Evolutionary conservation across 2,797 vertebrate species (phyloP), one percentile per base, ranked within the genome.

Genomic region (Cirrhinus mrigala): DNA sequence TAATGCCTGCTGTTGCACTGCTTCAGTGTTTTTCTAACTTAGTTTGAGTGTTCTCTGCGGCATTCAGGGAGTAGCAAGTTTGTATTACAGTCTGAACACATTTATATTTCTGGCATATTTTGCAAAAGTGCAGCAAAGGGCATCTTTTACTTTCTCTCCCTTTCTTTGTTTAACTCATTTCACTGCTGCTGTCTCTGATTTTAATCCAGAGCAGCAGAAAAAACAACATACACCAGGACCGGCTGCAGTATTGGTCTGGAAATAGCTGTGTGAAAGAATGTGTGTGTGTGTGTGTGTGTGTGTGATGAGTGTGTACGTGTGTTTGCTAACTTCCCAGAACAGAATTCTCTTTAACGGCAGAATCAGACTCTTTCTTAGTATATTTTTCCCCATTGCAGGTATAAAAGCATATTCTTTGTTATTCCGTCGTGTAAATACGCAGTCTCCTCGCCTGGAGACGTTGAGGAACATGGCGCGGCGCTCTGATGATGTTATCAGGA

Each of bases 401-500:
- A 48, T 69, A 79, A 52, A 22, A 24, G 27, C 75, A n/a, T 89
- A 87, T 87, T 85, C 88, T 82, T 87, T 80, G 79, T 75, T 64
- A 71, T 86, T 86, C 88, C 73, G n/a, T 68, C 9, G 20, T 24
- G 15, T 64, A 62, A 27, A 56, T 9, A 54, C 58, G 29, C 70
- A 75, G 44, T 12, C 48, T 12, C 37, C 2, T 20, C 46, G 22
- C 15, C 68, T 81, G 20, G 27, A 46, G 58, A 87, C 83, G 86
- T 90, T 89, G 86, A 91, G 89, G 90, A 93, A 92, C 88, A 88
- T 40, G 87, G 90, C 84, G 89, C 88, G 76, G 91, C 88, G 33
- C 75, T 84, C 85, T 89, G 90, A 93, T 94, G 94, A 95, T 94
- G 93, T 92, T 94, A 95, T 95, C 94, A 93, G 92, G 93, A 93